Conservation (phyloP, 2,888 invertebrate genomes). For the Dysmachus trigonus region DNA sequence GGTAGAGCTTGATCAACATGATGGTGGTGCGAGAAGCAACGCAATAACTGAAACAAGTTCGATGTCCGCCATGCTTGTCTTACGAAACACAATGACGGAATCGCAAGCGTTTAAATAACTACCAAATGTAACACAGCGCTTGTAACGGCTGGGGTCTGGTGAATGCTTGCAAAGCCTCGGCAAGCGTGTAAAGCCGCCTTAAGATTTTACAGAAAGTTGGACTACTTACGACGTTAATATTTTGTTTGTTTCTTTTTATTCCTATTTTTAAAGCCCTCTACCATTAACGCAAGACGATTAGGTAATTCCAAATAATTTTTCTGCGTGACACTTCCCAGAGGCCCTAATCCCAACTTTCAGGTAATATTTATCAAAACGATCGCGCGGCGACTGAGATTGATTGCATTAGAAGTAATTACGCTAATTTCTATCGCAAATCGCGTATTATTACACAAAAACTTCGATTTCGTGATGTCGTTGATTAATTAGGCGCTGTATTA, state of each 20-base stretch:
- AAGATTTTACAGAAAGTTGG: too few species aligned
- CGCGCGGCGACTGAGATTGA: constrained; percentile 9
- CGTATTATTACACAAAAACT: constrained; percentile 12
- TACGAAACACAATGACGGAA: too few species aligned
- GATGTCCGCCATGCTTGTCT: too few species aligned
- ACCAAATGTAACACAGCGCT: too few species aligned
- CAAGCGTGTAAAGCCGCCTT: too few species aligned
- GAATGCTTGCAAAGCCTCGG: too few species aligned
- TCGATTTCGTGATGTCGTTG: constrained; percentile 19
- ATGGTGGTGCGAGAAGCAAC: too few species aligned
- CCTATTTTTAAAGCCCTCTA: not conserved
- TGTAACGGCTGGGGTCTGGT: too few species aligned
- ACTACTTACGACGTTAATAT: too few species aligned
- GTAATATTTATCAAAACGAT: not conserved
- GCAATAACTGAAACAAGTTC: too few species aligned
- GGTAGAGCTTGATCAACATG: too few species aligned
- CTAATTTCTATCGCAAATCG: constrained; percentile 12
- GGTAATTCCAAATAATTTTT: not conserved
- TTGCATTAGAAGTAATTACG: constrained; percentile 4
- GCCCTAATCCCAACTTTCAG: not conserved
- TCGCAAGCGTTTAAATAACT: too few species aligned
- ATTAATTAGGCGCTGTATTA: constrained; percentile 21
- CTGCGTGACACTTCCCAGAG: not conserved
- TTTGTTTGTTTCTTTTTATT: not conserved
- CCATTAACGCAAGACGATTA: not conserved